Evolutionary conservation across 1,140 invertebrate genomes (phyloP).

Genomic region (Drosophila novamexicana): DNA sequence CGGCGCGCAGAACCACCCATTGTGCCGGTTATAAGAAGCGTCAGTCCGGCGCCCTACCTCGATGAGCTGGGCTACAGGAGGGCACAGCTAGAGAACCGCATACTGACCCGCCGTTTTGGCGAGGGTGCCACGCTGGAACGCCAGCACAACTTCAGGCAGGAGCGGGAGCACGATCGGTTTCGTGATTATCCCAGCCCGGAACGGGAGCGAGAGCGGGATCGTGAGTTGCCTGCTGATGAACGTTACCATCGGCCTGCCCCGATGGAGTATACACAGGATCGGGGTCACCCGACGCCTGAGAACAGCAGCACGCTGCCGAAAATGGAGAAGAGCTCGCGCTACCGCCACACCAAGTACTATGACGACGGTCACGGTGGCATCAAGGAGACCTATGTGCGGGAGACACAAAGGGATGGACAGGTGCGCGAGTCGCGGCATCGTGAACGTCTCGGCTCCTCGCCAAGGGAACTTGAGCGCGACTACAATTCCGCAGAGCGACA

Average conservation of each 20-base stretch:
- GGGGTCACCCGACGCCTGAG: slow-evolving; percentile 33
- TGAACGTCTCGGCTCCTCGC: slow-evolving; percentile 84
- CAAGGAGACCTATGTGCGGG: slow-evolving; percentile 85
- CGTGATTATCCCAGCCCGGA: slow-evolving; percentile 46
- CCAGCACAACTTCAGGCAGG: slow-evolving; percentile 26
- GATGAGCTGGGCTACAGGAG: slow-evolving; percentile 88
- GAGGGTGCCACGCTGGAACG: slow-evolving; percentile 66
- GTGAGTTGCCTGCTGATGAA: slow-evolving; percentile 40
- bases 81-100: slow-evolving; percentile 90
- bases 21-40: slow-evolving; percentile 76
- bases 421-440: slow-evolving; percentile 86
- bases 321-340: slow-evolving; percentile 74
- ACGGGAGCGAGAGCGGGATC: slow-evolving; percentile 31
- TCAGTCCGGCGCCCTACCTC: slow-evolving; percentile 85
- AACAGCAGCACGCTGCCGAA: slow-evolving; percentile 49
- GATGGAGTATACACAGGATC: slow-evolving; percentile 59
- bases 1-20: slow-evolving; percentile 71
- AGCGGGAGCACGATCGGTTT: slow-evolving; percentile 17
- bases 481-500: slow-evolving; percentile 67
- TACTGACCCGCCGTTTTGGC: slow-evolving; percentile 76
- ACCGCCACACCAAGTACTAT: slow-evolving; percentile 81
- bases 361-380: slow-evolving; percentile 84
- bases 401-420: slow-evolving; percentile 86
- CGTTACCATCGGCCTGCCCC: slow-evolving; percentile 60
- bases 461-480: slow-evolving; percentile 62